A percentile compares a stretch with the other conserved stretches of the same genome.
These are phyloP conservation scores for Epizoanthus illoricatus DNA, from an alignment of 92 coral and sea anemone genomes.

Conservation along the genomic window DNA sequence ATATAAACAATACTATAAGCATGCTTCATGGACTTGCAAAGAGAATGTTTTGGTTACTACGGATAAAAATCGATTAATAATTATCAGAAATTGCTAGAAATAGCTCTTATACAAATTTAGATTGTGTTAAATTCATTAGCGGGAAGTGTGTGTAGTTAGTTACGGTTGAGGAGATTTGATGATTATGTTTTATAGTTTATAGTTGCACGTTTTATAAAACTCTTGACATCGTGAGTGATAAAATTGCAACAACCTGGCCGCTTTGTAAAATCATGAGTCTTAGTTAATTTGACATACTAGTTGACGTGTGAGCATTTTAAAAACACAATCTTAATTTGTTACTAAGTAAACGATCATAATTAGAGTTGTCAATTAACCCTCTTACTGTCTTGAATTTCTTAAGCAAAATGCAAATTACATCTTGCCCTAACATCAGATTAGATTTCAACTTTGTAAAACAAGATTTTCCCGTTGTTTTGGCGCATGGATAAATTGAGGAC, in stretches of 20 bases:
- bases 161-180: conserved; percentile 12
- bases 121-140: conserved; percentile 4
- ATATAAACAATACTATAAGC: no score
- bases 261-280: not conserved
- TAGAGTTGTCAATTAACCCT: conserved; percentile 30
- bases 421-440: conserved; percentile 14
- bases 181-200: no score
- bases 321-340: conserved; percentile 1
- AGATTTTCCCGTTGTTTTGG: not conserved
- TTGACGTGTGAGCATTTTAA: not conserved
- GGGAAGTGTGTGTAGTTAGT: not conserved
- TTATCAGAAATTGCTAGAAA: not conserved
- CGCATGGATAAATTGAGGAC: not conserved
- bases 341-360: conserved; percentile 19
- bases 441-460: conserved; percentile 12
- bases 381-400: conserved; percentile 15
- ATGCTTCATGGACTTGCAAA: no score
- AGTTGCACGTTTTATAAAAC: no score
- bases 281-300: not conserved
- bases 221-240: no score
- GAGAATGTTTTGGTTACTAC: not conserved
- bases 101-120: conserved; percentile 3
- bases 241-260: not conserved
- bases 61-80: not conserved
- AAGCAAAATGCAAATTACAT: conserved; percentile 31